Evolutionary conservation across 2,797 vertebrate genomes (phyloP), one percentile per base, ranked within the genome.

Genomic region (Lithobates sylvaticus): DNA sequence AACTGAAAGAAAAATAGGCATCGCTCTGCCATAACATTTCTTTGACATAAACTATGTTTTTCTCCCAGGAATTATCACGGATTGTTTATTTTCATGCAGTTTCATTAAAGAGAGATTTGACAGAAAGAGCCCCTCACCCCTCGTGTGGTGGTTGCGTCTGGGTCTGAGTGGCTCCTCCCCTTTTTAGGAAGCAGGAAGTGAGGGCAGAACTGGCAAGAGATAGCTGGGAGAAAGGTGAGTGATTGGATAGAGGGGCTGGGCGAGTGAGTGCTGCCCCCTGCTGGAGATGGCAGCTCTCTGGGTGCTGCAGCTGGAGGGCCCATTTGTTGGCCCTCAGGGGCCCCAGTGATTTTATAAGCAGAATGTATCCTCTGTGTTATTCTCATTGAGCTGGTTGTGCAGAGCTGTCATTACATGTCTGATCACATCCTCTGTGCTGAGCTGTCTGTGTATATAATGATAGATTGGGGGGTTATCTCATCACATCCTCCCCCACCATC

Each of bases 181-280:
- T 39, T 72, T 72, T 36, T 6, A 32, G 64, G 61, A 75, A 85
- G 39, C 78, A 29, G 84, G 84, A 85, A 85, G 84, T 80, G 71
- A 21, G 10, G 7, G 2, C 61, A 80, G 42, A 26, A 65, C 32
- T 27, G 27, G 3, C 61, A 50, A 23, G 74, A 42, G 39, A 79
- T 39, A 85, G 70, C 84, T 42, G 77, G 10, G 58, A 80, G 77
- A 50, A 44, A 85, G 78, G 84, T 85, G 50, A 69, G 84, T 85
- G 73, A 75, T 54, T 44, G 83, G 15, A 10, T 9, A 68, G 9
- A 26, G 77, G 3, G 32, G 58, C 13, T 18, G 50, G 4, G 50
- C 0, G 15, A 18, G 50, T 39, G 16, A 71, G 29, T 44, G 36
- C 39, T 76, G 78, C 78, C 47, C 42, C 78, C 78, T 81, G 78